phyloP scores from a whole-genome alignment of 2,888 invertebrate species.

The Agriopis aurantiaria region DNA sequence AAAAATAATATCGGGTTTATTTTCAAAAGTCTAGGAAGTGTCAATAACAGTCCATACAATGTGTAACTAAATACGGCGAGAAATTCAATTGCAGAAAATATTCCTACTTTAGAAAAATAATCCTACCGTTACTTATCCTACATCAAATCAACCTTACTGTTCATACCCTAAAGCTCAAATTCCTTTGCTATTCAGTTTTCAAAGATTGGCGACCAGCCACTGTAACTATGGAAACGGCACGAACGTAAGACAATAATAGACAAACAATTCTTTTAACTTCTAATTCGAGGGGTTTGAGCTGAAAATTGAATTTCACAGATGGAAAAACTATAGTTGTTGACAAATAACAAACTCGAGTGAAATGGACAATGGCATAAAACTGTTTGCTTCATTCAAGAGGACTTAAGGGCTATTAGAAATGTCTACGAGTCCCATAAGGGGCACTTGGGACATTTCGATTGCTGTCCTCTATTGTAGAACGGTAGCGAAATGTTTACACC shows the following conservation, averaged over 20 bases:
- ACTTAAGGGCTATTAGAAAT: constrained; percentile 82
- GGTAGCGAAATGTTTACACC: constrained; percentile 48
- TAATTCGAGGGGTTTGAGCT: constrained; percentile 36
- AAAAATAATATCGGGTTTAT: background rate
- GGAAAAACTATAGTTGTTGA: constrained; percentile 52
- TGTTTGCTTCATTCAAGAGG: constrained; percentile 79
- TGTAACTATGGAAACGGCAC: constrained; percentile 78
- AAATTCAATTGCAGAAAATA: constrained; percentile 61
- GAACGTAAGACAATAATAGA: constrained; percentile 55
- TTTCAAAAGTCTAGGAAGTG: background rate
- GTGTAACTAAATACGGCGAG: constrained; percentile 50
- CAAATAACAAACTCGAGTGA: constrained; percentile 70
- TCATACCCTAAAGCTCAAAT: constrained; percentile 39
- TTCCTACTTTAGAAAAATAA: constrained; percentile 42
- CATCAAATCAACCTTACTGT: constrained; percentile 32
- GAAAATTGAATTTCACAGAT: constrained; percentile 43
- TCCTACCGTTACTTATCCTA: constrained; percentile 15
- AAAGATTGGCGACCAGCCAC: constrained; percentile 62
- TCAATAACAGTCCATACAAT: constrained; percentile 9
- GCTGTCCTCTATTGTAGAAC: constrained; percentile 49
- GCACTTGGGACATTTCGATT: constrained; percentile 57
- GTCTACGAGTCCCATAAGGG: constrained; percentile 72
- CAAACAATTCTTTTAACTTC: constrained; percentile 38
- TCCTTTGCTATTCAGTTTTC: constrained; percentile 38
- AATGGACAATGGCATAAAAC: constrained; percentile 81